A percentile compares a stretch with the other conserved stretches of the same genome.
Evolutionary conservation across 2,888 invertebrate genomes (phyloP).

Genomic region (Eucera pruinosa): DNA sequence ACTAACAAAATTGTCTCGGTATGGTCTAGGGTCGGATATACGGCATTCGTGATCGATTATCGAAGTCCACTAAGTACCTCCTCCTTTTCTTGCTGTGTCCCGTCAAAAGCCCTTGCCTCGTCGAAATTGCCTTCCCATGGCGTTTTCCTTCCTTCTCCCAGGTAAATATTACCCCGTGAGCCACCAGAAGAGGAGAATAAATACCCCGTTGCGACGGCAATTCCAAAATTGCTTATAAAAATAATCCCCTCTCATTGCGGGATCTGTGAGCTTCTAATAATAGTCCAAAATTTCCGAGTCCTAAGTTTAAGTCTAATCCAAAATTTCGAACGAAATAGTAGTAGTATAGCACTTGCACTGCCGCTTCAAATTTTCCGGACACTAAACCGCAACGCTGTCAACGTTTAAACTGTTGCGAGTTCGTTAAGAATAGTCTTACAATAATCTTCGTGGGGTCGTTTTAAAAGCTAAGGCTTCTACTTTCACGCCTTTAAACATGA

Average conservation of each 20-base stretch:
- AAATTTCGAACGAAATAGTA: too few species aligned
- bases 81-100: conserved; percentile 59
- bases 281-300: too few species aligned
- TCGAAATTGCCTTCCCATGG: conserved; percentile 41
- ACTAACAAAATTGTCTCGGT: conserved; percentile 6
- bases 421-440: too few species aligned
- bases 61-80: conserved; percentile 64
- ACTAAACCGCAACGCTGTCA: too few species aligned
- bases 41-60: conserved; percentile 66
- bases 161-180: conserved; percentile 46
- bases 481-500: too few species aligned
- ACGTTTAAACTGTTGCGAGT: too few species aligned
- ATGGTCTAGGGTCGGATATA: conserved; percentile 15
- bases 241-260: background rate
- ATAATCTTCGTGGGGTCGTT: too few species aligned
- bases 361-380: too few species aligned
- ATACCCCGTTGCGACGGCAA: conserved; percentile 5
- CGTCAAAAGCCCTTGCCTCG: conserved; percentile 36
- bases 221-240: conserved; percentile 33
- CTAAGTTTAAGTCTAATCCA: too few species aligned
- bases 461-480: too few species aligned
- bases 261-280: background rate
- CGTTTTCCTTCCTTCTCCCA: background rate
- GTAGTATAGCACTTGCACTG: too few species aligned
- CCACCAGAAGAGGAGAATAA: conserved; percentile 33